These are phyloP conservation scores for Proales similis DNA, from an alignment of 1,140 invertebrate genomes.

Conservation along the genomic window DNA sequence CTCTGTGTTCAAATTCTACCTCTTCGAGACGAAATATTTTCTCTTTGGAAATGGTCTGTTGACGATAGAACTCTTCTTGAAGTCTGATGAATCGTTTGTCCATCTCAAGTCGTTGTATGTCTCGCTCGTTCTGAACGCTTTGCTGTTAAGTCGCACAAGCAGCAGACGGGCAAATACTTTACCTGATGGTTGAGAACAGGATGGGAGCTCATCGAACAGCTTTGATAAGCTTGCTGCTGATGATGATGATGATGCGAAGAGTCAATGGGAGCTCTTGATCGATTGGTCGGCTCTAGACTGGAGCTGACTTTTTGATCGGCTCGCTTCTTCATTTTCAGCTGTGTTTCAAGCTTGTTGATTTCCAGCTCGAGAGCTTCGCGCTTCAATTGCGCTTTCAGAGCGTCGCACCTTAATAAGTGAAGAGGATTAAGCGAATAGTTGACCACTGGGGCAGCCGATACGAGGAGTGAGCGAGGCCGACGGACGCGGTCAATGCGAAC, in stretches of 20 bases:
- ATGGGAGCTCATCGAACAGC: neutral
- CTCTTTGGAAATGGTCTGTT: conserved; percentile 18
- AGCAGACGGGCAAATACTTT: too few relatives aligned
- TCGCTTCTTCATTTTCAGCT: neutral
- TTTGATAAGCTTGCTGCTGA: neutral
- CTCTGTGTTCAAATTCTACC: neutral
- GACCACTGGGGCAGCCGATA: neutral
- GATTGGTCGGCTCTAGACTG: neutral
- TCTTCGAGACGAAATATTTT: conserved; percentile 23
- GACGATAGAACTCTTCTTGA: conserved; percentile 4
- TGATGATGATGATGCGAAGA: neutral
- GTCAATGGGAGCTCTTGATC: neutral
- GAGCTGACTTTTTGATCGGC: neutral
- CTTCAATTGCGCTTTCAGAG: conserved; percentile 2
- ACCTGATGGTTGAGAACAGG: neutral
- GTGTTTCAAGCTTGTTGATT: conserved; percentile 12
- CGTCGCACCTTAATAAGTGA: conserved; percentile 6
- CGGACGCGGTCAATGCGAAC: neutral
- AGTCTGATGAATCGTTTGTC: neutral
- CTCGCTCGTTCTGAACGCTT: too few relatives aligned
- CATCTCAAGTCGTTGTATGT: too few relatives aligned
- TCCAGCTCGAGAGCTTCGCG: conserved; percentile 7
- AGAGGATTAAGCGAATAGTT: conserved; percentile 4
- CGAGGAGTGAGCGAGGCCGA: neutral
- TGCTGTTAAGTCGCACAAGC: too few relatives aligned